Conservation (phyloP, 2,888 invertebrate species). For the Caenorhabditis sinica region DNA sequence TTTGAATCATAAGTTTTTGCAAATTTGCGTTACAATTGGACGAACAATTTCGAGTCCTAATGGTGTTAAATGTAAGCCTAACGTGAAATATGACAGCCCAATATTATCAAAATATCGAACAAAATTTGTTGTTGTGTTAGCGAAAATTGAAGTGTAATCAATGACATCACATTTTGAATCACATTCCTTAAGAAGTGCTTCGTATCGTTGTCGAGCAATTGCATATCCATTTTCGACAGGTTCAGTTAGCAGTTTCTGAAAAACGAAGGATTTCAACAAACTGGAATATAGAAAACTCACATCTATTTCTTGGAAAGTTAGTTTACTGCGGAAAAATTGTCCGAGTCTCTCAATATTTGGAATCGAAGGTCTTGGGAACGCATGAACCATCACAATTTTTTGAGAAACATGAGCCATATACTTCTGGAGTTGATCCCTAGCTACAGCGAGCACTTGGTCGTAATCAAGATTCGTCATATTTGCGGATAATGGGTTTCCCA, state of each 20-base stretch:
- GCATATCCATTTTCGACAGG: neutral
- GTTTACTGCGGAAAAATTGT: neutral
- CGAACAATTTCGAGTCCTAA: neutral
- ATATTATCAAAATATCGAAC: constrained; percentile 6
- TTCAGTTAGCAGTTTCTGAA: constrained; percentile 4
- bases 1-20: too few relatives aligned
- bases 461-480: neutral
- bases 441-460: neutral
- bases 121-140: neutral
- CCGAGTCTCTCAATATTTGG: neutral
- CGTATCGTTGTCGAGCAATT: neutral
- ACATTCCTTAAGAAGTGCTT: neutral
- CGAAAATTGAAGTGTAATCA: neutral
- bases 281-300: neutral
- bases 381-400: neutral
- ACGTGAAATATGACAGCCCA: neutral
- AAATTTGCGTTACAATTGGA: too few relatives aligned
- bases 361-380: neutral
- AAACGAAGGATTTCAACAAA: neutral
- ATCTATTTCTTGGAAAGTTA: neutral
- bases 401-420: neutral
- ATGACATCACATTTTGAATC: neutral
- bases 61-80: neutral
- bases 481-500: neutral
- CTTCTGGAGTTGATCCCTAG: neutral